Percentiles rank a stretch among this genome's conserved stretches.
Evolutionary conservation across 2,113 vertebrate genomes (phyloP).

Genomic region (Rostratula benghalensis): DNA sequence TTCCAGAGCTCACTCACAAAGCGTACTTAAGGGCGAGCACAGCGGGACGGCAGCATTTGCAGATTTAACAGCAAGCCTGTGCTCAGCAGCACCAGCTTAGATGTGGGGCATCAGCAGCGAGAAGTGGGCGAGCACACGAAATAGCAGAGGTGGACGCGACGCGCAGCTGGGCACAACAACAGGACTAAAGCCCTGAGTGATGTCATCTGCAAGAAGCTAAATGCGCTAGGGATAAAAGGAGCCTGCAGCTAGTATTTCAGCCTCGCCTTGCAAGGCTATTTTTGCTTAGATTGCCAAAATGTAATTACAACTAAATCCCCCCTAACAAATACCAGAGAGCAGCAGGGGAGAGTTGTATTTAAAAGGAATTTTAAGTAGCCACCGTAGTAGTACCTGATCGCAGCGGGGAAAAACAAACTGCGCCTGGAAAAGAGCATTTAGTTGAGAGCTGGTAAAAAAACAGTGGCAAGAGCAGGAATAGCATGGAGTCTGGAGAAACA

Average conservation of each 20-base stretch:
- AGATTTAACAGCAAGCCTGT: constrained; percentile 18
- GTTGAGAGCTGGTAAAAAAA: neutral
- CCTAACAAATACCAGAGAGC: constrained; percentile 56
- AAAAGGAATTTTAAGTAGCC: constrained; percentile 53
- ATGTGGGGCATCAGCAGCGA: neutral
- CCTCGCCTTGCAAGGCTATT: constrained; percentile 34
- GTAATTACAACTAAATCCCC: constrained; percentile 62
- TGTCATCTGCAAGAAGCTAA: constrained; percentile 59
- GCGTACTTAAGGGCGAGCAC: neutral
- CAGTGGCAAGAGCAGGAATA: neutral
- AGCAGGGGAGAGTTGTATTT: constrained; percentile 54
- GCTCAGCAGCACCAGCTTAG: neutral
- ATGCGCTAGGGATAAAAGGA: constrained; percentile 24
- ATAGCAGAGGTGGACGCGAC: constrained; percentile 1
- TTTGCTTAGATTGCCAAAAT: constrained; percentile 54
- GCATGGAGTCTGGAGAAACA: neutral
- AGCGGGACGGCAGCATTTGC: neutral
- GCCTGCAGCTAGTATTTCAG: constrained; percentile 52
- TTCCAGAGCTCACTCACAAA: neutral
- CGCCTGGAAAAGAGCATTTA: neutral
- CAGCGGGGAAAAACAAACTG: neutral
- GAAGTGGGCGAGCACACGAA: constrained; percentile 12
- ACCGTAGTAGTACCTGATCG: neutral
- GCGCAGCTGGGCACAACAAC: constrained; percentile 36
- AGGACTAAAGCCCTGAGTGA: constrained; percentile 46